Evolutionary conservation across 2,113 vertebrate genomes (phyloP), one percentile per base, ranked within the genome.

Genomic region (Felis catus): DNA sequence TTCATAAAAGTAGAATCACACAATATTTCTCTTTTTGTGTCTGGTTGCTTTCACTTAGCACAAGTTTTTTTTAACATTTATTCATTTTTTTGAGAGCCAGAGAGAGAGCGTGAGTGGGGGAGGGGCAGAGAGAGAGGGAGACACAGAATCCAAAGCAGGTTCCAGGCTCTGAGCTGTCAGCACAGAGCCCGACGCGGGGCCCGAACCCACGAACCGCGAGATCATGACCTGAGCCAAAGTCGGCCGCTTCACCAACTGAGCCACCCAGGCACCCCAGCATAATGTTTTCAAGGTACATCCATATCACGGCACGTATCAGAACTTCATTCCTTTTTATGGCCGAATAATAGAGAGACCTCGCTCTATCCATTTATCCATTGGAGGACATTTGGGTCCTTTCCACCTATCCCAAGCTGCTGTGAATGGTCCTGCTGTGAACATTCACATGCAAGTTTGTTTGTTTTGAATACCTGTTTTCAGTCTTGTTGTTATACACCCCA

Each of bases 291-390:
- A 58, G 25, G 25, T 78, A 19, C 13, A 0, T 12, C 27, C 79
- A 66, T 78, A 41, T 0, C 16, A 39, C 3, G 31, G 25, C 25
- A 3, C 0, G 2, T 21, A 15, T 63, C 48, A 19, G 39, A 73
- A 10, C 19, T 1, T 21, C 39, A 0, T 12, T 31, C 58, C 23
- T 87, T 55, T 53, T 25, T 36, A 23, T 3, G 12, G 27, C 86
- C 13, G 58, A 29, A 36, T 21, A 65, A 10, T 8, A 15, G 31
- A 10, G 8, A 13, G 4, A 39, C 7, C 29, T 0, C 0, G 4
- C 23, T 33, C 29, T 25, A 19, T 19, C 66, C 66, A 2, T 45
- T 55, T 39, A 6, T 18, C 51, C 4, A 27, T 0, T 39, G 53
- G 33, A 70, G 58, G 53, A 18, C 23, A 3, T 21, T 19, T 25